These are phyloP conservation scores for Tetranychus truncatus DNA, from an alignment of 2,888 invertebrate genomes.

Conservation along the genomic window DNA sequence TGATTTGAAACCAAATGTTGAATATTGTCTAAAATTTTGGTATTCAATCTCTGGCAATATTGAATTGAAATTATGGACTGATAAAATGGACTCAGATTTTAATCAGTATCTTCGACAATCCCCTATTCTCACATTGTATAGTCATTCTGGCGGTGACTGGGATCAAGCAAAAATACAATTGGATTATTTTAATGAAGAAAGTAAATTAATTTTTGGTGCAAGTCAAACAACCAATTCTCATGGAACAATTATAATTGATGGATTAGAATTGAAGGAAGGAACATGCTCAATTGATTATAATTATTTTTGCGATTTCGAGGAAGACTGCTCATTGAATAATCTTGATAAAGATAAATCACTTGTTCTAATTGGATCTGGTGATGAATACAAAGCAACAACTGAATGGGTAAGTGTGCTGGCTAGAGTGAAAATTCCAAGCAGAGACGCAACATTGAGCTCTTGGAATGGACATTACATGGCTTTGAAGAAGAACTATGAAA, in stretches of 20 bases:
- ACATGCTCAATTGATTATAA: not conserved
- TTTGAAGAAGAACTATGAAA: not conserved
- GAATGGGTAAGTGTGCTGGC: not conserved
- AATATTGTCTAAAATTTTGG: not conserved
- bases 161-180: not conserved
- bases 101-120: not conserved
- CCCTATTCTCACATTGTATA: not conserved
- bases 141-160: not conserved
- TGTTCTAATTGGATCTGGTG: not conserved
- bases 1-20: not conserved
- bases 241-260: not conserved
- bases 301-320: not conserved
- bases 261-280: not conserved
- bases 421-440: not conserved
- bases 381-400: not conserved
- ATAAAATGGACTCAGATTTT: not conserved
- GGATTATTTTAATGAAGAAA: not conserved
- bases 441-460: not conserved
- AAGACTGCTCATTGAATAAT: not conserved
- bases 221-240: not conserved
- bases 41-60: not conserved
- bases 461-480: not conserved
- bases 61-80: not conserved
- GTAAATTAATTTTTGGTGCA: not conserved
- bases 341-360: not conserved